Evolutionary conservation across 2,113 vertebrate genomes (phyloP).

Genomic region (Neolamprologus hecqui): DNA sequence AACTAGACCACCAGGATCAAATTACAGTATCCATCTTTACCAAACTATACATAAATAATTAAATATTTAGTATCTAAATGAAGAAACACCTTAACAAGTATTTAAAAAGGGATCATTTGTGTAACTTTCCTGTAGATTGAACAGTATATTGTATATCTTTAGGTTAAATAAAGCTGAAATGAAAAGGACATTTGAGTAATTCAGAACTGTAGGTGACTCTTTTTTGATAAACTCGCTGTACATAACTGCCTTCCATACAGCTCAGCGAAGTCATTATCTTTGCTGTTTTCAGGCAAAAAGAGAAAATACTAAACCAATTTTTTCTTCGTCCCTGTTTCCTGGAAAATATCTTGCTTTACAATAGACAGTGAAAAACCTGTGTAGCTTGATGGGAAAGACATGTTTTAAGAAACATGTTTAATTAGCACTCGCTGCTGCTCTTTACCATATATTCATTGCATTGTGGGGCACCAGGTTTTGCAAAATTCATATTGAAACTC

Average conservation of each 20-base stretch:
- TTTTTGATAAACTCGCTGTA: constrained; percentile 87
- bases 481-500: background rate
- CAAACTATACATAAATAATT: constrained; percentile 75
- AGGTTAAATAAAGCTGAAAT: constrained; percentile 72
- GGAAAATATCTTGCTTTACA: background rate
- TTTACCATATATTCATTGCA: background rate
- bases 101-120: constrained; percentile 87
- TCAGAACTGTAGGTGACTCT: constrained; percentile 89
- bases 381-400: background rate
- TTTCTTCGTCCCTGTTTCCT: constrained; percentile 54
- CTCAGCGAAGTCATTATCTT: constrained; percentile 82
- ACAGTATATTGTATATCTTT: constrained; percentile 89
- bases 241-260: constrained; percentile 84
- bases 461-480: background rate
- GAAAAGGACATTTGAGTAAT: constrained; percentile 83
- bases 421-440: background rate
- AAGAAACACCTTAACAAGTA: constrained; percentile 66
- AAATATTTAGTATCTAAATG: constrained; percentile 91
- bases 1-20: constrained; percentile 80
- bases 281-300: constrained; percentile 78
- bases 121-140: constrained; percentile 95
- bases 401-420: background rate
- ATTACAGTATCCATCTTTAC: constrained; percentile 75
- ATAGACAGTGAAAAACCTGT: constrained; percentile 35
- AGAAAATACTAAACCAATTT: constrained; percentile 4